phyloP scores from a whole-genome alignment of 2,113 vertebrate species.

The Grantiella picta region DNA sequence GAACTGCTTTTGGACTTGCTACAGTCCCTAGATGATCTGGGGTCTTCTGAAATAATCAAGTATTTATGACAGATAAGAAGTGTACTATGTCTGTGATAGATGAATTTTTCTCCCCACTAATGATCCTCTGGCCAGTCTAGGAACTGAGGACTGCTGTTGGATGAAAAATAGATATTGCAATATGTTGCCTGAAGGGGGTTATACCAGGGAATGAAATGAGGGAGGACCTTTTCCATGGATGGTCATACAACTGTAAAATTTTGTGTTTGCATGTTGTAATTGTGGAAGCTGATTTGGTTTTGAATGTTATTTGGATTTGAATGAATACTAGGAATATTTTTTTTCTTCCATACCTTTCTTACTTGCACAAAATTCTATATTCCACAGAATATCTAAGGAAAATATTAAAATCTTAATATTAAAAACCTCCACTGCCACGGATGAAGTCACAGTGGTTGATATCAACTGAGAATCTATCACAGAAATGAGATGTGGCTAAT shows the following conservation, averaged over 20 bases:
- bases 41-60: not conserved
- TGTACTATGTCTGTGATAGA: not conserved
- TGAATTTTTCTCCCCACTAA: not conserved
- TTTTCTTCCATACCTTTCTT: not conserved
- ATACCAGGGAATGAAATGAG: not conserved
- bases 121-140: not conserved
- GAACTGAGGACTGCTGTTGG: not conserved
- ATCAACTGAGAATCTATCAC: not conserved
- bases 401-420: not conserved
- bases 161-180: not conserved
- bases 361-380: not conserved
- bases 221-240: not conserved
- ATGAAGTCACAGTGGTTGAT: not conserved
- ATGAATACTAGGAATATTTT: not conserved
- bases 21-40: not conserved
- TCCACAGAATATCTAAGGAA: not conserved
- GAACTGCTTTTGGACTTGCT: not conserved
- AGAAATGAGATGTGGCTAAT: slow-evolving; percentile 17
- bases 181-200: not conserved
- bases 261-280: not conserved
- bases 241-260: not conserved
- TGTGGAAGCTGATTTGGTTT: not conserved
- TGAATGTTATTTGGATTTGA: not conserved
- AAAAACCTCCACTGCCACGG: not conserved
- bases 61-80: not conserved